phyloP scores from a whole-genome alignment of 2,113 vertebrate species.

The Chaetodon trifascialis region DNA sequence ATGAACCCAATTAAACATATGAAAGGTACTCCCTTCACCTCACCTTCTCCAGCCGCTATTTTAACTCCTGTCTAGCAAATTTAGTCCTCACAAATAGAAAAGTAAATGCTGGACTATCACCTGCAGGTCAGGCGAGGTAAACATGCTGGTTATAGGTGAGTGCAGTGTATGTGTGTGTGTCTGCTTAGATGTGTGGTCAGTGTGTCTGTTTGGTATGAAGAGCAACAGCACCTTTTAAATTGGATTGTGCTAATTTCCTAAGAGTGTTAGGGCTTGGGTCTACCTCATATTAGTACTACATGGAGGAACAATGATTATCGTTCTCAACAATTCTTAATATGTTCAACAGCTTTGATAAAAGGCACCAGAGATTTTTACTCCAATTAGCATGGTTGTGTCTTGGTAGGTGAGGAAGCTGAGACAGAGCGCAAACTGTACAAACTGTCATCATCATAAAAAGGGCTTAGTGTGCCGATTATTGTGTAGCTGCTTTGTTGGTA shows the following conservation, averaged over 20 bases:
- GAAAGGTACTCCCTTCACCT: neutral
- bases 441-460: neutral
- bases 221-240: slow-evolving; percentile 44
- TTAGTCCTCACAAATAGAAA: neutral
- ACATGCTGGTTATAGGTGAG: neutral
- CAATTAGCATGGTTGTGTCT: neutral
- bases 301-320: neutral
- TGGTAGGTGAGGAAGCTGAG: neutral
- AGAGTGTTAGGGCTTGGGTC: slow-evolving; percentile 29
- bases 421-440: neutral
- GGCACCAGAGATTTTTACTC: neutral
- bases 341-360: neutral
- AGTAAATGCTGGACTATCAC: neutral
- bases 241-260: slow-evolving; percentile 64
- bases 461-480: neutral
- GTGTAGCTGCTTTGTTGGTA: neutral
- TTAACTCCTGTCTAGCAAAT: neutral
- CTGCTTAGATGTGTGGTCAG: neutral
- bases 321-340: neutral
- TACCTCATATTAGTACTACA: neutral
- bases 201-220: neutral
- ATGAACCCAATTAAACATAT: neutral
- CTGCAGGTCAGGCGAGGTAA: neutral
- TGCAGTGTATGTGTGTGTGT: neutral
- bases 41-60: too few relatives aligned